Percentiles rank a stretch among this genome's conserved stretches.
These are phyloP conservation scores for Yponomeuta cagnagella DNA, from an alignment of 2,888 invertebrate genomes.

Conservation along the genomic window DNA sequence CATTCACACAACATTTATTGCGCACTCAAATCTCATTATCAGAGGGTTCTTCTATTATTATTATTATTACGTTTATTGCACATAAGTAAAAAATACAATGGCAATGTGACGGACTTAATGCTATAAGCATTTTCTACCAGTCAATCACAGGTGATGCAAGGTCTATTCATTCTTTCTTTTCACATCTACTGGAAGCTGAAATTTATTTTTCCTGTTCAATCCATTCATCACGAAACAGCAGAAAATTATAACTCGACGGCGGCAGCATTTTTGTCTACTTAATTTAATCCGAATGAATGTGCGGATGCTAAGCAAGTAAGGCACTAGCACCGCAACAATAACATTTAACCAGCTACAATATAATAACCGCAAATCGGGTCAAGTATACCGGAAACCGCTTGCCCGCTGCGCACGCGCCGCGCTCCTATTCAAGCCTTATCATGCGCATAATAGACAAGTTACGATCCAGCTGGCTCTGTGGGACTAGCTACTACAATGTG, in stretches of 20 bases:
- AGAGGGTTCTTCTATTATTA: too few species aligned
- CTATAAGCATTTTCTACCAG: too few species aligned
- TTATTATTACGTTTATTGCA: too few species aligned
- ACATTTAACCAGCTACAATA: conserved; percentile 30
- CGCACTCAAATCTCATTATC: too few species aligned
- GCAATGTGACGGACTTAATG: too few species aligned
- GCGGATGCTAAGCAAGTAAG: not conserved
- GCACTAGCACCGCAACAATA: conserved; percentile 20
- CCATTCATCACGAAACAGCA: too few species aligned
- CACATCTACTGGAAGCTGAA: too few species aligned
- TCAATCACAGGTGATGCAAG: too few species aligned
- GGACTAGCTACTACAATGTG: not conserved
- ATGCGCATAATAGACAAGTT: conserved; percentile 36
- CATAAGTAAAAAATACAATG: too few species aligned
- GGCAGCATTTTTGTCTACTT: not conserved
- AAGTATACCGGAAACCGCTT: conserved; percentile 65
- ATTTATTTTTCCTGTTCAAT: too few species aligned
- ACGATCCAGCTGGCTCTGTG: conserved; percentile 32
- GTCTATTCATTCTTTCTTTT: too few species aligned
- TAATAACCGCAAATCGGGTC: conserved; percentile 55
- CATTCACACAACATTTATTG: too few species aligned
- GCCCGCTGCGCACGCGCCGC: conserved; percentile 50
- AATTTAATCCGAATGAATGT: not conserved
- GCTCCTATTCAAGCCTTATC: conserved; percentile 56
- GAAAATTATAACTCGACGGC: not conserved